Percentiles rank a stretch among this genome's conserved stretches.
Conservation (phyloP, 2,113 vertebrate genomes). For the Physeter macrocephalus region DNA sequence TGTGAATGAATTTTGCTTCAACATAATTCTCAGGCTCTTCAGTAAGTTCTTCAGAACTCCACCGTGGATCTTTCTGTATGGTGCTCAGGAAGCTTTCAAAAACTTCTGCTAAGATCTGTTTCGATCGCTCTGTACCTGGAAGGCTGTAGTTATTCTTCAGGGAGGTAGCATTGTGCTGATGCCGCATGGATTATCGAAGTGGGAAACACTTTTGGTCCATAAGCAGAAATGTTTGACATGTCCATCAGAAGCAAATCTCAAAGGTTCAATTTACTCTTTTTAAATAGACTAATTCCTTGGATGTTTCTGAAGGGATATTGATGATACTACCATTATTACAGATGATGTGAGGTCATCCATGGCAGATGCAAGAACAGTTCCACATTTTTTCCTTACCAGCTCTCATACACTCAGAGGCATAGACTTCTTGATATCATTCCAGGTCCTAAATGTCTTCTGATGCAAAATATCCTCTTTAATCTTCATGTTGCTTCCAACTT, state of each 20-base stretch:
- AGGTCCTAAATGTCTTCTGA: slow-evolving; percentile 91
- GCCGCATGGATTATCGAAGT: slow-evolving; percentile 86
- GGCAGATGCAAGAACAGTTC: slow-evolving; percentile 89
- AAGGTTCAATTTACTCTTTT: slow-evolving; percentile 89
- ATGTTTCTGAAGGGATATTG: slow-evolving; percentile 91
- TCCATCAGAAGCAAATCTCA: slow-evolving; percentile 88
- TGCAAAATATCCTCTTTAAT: slow-evolving; percentile 91
- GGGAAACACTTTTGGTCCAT: slow-evolving; percentile 91
- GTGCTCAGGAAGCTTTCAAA: slow-evolving; percentile 88
- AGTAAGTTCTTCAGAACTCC: slow-evolving; percentile 91
- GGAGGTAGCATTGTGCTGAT: slow-evolving; percentile 86
- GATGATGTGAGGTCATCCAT: slow-evolving; percentile 87
- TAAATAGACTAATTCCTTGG: slow-evolving; percentile 88
- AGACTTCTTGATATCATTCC: slow-evolving; percentile 95
- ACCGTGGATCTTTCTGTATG: slow-evolving; percentile 87
- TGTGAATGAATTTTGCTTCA: slow-evolving; percentile 86
- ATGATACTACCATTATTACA: slow-evolving; percentile 88
- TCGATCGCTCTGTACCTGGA: slow-evolving; percentile 92
- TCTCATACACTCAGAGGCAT: slow-evolving; percentile 92
- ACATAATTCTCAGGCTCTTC: slow-evolving; percentile 90
- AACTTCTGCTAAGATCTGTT: slow-evolving; percentile 87
- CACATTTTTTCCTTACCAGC: slow-evolving; percentile 92
- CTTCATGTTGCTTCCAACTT: slow-evolving; percentile 91
- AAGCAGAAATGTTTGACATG: slow-evolving; percentile 91
- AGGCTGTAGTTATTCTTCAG: slow-evolving; percentile 87